Evolutionary conservation across 2,113 vertebrate genomes (phyloP), one percentile per base, ranked within the genome.

Genomic region (Brachypteracias leptosomus): DNA sequence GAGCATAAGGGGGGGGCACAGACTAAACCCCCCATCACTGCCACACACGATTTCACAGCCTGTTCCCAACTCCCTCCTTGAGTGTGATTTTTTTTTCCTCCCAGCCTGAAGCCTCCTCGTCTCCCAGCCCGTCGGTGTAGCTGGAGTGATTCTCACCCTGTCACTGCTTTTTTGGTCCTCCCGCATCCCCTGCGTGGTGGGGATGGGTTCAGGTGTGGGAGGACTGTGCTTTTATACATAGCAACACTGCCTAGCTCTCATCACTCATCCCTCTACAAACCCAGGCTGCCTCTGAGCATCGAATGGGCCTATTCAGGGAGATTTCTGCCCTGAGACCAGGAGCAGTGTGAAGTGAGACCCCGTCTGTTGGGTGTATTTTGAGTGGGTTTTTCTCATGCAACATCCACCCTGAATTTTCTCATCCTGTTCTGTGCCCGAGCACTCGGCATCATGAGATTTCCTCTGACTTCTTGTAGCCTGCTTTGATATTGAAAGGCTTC

Each of bases 111-210:
- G 71, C 79, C 6, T 67, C 68, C 10, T 73, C 17, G 5, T 86
- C 90, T 92, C 19, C 31, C 90, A 91, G 66, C 35, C 73, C 0
- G 2, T 38, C 2, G 0, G 59, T 65, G 71, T 44, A 65, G 13
- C 51, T 9, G 2, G 22, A 85, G 72, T 7, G 13, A 38, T 89
- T 94, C 79, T 84, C 83, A 88, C 51, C 55, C 59, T 90, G 72
- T 78, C 79, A 17, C 25, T 38, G 31, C 78, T 93, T 96, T 80
- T 91, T 54, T 49, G 58, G 78, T 80, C 58, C 25, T 55, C 54
- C 29, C 31, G 54, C 54, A 55, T 55, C 54, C 54, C 54, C 54
- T 55, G 54, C 17, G 54, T 31, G 29, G 29, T 55, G 54, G 54
- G 54, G 54, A 55, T 55, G 54, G 54, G 28, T 55, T 55, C 29